Evolutionary conservation across 2,888 invertebrate species (phyloP).

Genomic region (Scaptomyza polygonia): DNA sequence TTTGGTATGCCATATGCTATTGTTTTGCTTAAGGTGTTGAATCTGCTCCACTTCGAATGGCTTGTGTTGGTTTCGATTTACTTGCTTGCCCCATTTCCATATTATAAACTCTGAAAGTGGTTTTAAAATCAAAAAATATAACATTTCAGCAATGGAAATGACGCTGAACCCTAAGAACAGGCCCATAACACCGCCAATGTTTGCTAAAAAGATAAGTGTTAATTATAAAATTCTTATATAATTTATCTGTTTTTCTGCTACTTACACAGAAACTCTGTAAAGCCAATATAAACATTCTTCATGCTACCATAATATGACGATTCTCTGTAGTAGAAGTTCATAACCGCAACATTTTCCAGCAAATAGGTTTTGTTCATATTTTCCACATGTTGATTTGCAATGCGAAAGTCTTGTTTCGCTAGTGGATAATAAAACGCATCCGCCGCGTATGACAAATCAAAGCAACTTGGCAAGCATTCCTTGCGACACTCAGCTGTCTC

Average conservation of each 20-base stretch:
- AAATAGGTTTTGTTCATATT: slow-evolving; percentile 66
- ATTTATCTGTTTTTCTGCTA: neutral
- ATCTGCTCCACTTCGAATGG: neutral
- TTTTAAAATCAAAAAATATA: slow-evolving; percentile 89
- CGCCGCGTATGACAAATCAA: slow-evolving; percentile 88
- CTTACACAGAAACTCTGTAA: slow-evolving; percentile 93
- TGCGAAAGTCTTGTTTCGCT: slow-evolving; percentile 60
- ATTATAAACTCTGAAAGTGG: slow-evolving; percentile 82
- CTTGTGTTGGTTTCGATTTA: neutral
- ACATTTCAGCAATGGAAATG: slow-evolving; percentile 90
- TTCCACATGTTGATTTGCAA: slow-evolving; percentile 65
- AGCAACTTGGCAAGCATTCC: slow-evolving; percentile 90
- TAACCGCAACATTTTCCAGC: slow-evolving; percentile 88
- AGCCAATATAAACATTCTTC: slow-evolving; percentile 91
- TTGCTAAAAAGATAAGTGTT: slow-evolving; percentile 86
- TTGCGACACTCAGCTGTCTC: slow-evolving; percentile 60
- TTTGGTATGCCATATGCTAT: slow-evolving; percentile 47
- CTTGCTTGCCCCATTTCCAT: slow-evolving; percentile 40
- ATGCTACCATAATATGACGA: slow-evolving; percentile 89
- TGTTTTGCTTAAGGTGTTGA: neutral
- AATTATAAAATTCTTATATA: no score
- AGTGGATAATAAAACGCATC: slow-evolving; percentile 86
- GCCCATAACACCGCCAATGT: slow-evolving; percentile 91
- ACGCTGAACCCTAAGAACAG: slow-evolving; percentile 92
- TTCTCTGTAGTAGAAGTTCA: slow-evolving; percentile 90